Evolutionary conservation across 1,140 invertebrate genomes (phyloP), one percentile per base, ranked within the genome.

Genomic region (Colletes latitarsis): DNA sequence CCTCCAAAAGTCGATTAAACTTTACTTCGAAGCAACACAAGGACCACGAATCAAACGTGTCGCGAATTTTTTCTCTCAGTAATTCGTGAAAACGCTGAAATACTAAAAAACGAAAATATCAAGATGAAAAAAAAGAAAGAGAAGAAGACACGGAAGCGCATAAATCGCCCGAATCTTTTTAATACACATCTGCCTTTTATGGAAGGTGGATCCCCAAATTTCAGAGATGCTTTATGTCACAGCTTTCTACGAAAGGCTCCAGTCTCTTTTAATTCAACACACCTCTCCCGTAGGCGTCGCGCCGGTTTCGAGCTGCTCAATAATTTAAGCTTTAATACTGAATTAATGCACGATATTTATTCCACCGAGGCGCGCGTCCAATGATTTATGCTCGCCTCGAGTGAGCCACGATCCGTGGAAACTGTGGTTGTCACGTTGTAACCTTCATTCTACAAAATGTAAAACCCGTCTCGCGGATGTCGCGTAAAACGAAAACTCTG

Each of bases 311-410:
- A 69, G 83, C 72, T 57, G 70, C 66, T 80, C 87, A 76, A 88
- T 90, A 88, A 90, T 89, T 91, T 88, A 83, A 88, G 77, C 80
- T 88, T 90, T 88, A 89, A 91, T 88, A 67, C 74, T 86, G 87
- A 89, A 90, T 91, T 90, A 90, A 90, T 84, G 75, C 41, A 73
- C 67, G 82, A 74, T 88, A 88, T 89, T 91, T 88, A 89, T 89
- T 81, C 81, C 80, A 70, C 46, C 55, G 10, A 46, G 49, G 69
- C 73, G 77, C 82, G 74, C 82, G 68, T 57, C 71, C 77, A 71
- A 82, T 89, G 88, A 89, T 90, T 88, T 89, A 89, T 66, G 58
- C 60, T 39, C 64, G 55, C 57, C 52, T 10, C 15, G 30, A 64
- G 57, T 66, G 64, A 70, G 21, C 49, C 21, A 60, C 49, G 63